A percentile compares a stretch with the other conserved stretches of the same genome.
Evolutionary conservation across 2,797 vertebrate species (phyloP).

Genomic region (Siniperca undulata): DNA sequence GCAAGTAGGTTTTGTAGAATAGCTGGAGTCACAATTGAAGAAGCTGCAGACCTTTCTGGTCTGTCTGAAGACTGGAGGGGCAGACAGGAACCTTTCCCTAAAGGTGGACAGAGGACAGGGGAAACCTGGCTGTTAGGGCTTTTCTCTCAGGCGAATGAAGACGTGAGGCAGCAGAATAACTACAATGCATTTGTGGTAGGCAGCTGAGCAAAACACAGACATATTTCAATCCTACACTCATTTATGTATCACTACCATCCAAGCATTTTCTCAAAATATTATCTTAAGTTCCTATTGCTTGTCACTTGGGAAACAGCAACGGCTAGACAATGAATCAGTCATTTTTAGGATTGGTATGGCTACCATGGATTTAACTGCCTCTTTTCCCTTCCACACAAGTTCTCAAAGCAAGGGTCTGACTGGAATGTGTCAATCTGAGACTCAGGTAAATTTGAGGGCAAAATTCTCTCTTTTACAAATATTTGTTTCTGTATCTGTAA

Average conservation of each 20-base stretch:
- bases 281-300: background rate
- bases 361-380: background rate
- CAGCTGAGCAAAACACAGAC: background rate
- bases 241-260: background rate
- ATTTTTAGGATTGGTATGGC: too few relatives aligned
- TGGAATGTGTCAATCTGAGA: background rate
- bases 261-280: background rate
- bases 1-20: constrained; percentile 84
- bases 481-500: background rate
- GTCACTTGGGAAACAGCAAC: background rate
- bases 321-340: background rate
- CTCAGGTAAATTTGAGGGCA: too few relatives aligned
- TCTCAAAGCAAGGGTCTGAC: background rate
- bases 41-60: constrained; percentile 89
- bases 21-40: constrained; percentile 88
- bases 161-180: background rate
- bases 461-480: background rate
- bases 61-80: constrained; percentile 90
- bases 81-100: constrained; percentile 92
- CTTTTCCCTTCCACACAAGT: background rate
- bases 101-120: constrained; percentile 23
- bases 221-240: background rate
- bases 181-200: background rate
- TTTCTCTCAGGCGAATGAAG: too few relatives aligned
- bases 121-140: background rate